Evolutionary conservation across 2,888 invertebrate species (phyloP), one percentile per base, ranked within the genome.

Genomic region (Unio delphinus): DNA sequence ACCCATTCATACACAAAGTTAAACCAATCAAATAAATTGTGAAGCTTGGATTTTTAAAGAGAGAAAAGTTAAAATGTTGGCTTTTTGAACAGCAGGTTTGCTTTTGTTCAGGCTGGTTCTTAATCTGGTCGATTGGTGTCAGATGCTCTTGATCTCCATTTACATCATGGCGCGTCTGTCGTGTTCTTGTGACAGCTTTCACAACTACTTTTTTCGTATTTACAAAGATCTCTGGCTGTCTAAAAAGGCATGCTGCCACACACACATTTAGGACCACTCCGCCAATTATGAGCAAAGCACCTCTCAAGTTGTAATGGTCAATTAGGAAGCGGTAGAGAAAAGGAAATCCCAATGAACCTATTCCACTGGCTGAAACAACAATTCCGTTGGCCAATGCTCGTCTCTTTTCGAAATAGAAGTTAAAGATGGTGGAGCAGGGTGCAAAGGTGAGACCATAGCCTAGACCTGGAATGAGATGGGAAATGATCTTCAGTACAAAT

Each of bases 1-100:
- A 94, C 18, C 94, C 95, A 30, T 94, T 94, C 0, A 94, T 94
- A 93, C 94, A 94, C 4, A 94, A 91, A 1, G 93, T 93, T 17
- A 94, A 94, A 0, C 94, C 94, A 3, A 93, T 91, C 72, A 94
- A 93, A 89, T 94, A 93, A 78, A 94, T 90, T 8, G 94, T 93
- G 85, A 95, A 95, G 34, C 70, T 55, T 15, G 73, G 73, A 63
- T 73, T 74, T 65, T 66, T 68, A 45, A 80, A 78, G n/a, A 80
- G 65, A 34, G 66, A 67, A 64, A 69, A 76, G 26, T 68, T 72
- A 55, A 73, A 63, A 60, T 67, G 55, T 17, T 65, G 69, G 11
- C 65, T 54, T 30, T 61, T 61, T 17, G 67, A 30, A 28, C 68
- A 65, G 23, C 63, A 65, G 15, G 28, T 71, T 57, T 57, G 28